Base-by-base conservation (phyloP, 2,888 invertebrate species). In the Lithosia quadra region DNA sequence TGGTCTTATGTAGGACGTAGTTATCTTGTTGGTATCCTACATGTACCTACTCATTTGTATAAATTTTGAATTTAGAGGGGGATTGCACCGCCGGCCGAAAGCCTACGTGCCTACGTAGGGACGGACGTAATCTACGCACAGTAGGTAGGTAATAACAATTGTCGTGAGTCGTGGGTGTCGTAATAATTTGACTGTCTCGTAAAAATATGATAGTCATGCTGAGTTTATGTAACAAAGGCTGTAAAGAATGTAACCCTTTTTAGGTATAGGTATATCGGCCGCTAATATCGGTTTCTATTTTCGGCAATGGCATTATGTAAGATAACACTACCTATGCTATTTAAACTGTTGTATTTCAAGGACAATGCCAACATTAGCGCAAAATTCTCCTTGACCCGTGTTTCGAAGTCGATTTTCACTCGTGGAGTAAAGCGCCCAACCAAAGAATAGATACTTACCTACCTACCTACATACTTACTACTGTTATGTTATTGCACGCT, bases 311-410 rank as follows among this genome's bases (percentile, higher is more conserved):
- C 56, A 56, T 15, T 56, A 56, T 15, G 24, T 24, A 24, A 24
- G 24, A 22, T 24, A 24, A 13, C 24, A 13, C 56, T 56, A 28
- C 28, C 56, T 56, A 56, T 56, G 56, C 56, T 56, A 15, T 56
- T 28, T 24, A 49, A 58, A 18, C 58, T 11, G 58, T 3, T 33
- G 28, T 28, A 58, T 55, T 68, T 71, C 86, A 84, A 85, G 85
- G 85, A 72, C 82, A 73, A 72, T 63, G 65, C 69, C 34, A 33
- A 74, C 74, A 79, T 75, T 78, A 77, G 72, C 73, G 74, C 71
- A 63, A 68, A 67, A 65, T 60, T 84, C 76, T 77, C 84, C 84
- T 87, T 86, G 87, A 86, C 86, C 84, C 62, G 75, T 59, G 73
- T 69, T 64, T 53, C 13, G 65, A 63, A 67, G 60, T 34, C 15